These are phyloP conservation scores for Eurytoma adleriae DNA, from an alignment of 2,888 invertebrate genomes.

Conservation along the genomic window DNA sequence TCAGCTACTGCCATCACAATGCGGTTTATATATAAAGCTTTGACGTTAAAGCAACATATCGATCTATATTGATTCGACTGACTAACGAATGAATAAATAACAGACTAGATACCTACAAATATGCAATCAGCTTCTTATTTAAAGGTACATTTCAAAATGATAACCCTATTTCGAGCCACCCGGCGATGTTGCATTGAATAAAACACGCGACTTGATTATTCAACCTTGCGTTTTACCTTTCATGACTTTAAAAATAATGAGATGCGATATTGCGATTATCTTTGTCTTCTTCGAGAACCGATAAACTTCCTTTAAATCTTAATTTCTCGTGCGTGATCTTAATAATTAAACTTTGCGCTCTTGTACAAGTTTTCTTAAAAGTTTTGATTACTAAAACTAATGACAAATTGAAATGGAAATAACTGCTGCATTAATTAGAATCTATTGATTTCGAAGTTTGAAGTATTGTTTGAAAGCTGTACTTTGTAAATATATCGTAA, in stretches of 20 bases:
- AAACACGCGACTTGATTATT: slow-evolving; percentile 37
- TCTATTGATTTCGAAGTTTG: no score
- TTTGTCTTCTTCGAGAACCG: background rate
- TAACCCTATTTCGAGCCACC: slow-evolving; percentile 21
- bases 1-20: no score
- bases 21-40: no score
- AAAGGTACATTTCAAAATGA: slow-evolving; percentile 18
- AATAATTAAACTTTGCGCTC: background rate
- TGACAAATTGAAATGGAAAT: no score
- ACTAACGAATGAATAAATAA: slow-evolving; percentile 10
- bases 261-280: background rate
- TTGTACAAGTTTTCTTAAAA: no score
- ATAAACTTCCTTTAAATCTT: background rate
- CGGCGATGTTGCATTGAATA: slow-evolving; percentile 16
- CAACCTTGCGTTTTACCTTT: slow-evolving; percentile 36
- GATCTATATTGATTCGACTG: slow-evolving; percentile 2
- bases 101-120: background rate
- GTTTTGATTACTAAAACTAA: no score
- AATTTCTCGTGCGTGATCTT: background rate
- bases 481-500: no score
- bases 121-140: slow-evolving; percentile 16
- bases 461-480: no score
- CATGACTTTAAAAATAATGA: slow-evolving; percentile 31
- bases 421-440: no score
- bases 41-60: no score